These are phyloP conservation scores for Deladenus siricidicola DNA, from an alignment of 2,888 invertebrate genomes.

Conservation along the genomic window DNA sequence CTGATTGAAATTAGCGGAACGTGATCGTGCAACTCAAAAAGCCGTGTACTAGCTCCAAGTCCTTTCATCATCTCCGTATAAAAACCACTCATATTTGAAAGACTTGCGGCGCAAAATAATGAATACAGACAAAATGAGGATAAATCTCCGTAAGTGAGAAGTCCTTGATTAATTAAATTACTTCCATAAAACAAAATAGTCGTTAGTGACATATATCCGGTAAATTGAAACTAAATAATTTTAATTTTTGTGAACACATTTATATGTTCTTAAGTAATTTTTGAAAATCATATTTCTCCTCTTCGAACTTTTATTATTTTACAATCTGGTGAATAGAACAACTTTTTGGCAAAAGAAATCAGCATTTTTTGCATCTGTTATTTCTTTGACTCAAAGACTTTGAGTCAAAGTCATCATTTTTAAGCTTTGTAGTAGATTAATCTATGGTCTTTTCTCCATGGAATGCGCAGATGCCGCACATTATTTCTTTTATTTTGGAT, in stretches of 20 bases:
- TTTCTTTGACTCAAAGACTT: too few relatives aligned
- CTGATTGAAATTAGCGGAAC: conserved; percentile 68
- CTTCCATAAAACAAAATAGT: conserved; percentile 51
- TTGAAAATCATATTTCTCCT: too few relatives aligned
- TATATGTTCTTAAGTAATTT: neutral
- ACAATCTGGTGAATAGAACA: too few relatives aligned
- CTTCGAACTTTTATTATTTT: too few relatives aligned
- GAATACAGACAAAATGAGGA: conserved; percentile 90
- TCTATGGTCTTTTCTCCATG: too few relatives aligned
- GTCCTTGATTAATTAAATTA: conserved; percentile 43
- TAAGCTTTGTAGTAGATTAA: too few relatives aligned
- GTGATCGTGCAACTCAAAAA: conserved; percentile 82
- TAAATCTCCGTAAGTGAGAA: conserved; percentile 62
- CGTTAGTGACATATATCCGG: conserved; percentile 47
- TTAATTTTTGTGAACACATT: neutral
- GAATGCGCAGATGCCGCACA: too few relatives aligned
- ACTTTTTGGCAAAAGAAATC: too few relatives aligned
- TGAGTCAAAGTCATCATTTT: too few relatives aligned
- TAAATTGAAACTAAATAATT: conserved; percentile 24
- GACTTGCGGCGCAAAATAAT: conserved; percentile 41
- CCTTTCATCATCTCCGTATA: conserved; percentile 89
- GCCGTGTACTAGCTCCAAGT: conserved; percentile 76
- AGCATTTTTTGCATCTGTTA: too few relatives aligned
- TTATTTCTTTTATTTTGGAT: too few relatives aligned
- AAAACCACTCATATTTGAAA: conserved; percentile 68